These are phyloP conservation scores for Diachasma alloeum DNA, from an alignment of 1,140 invertebrate species.

Conservation along the genomic window DNA sequence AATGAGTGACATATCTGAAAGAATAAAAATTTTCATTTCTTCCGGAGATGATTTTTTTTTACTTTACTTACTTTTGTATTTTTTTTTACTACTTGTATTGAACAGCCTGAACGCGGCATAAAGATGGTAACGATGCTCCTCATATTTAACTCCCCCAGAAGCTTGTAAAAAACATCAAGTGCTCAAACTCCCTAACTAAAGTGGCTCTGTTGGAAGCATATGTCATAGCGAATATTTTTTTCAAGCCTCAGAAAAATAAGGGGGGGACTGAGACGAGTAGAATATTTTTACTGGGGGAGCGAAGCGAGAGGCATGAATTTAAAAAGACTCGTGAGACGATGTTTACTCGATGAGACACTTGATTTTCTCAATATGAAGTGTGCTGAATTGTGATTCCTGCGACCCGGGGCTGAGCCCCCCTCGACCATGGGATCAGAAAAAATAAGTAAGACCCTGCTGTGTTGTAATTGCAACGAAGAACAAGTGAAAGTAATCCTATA, in stretches of 20 bases:
- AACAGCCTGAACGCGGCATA: neutral
- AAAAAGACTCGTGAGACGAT: conserved; percentile 27
- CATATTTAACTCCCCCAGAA: neutral
- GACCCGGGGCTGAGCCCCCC: neutral
- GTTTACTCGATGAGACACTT: conserved; percentile 37
- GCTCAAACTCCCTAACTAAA: neutral
- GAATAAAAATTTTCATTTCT: too few relatives aligned
- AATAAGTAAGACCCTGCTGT: neutral
- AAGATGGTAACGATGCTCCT: neutral
- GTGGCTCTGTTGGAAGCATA: neutral
- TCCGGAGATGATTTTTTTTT: too few relatives aligned
- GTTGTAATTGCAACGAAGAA: neutral
- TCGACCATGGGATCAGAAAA: neutral
- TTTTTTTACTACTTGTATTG: neutral
- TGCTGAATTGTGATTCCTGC: neutral
- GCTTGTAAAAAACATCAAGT: neutral
- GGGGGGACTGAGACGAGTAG: neutral
- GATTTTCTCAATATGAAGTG: conserved; percentile 36
- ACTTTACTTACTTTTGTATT: too few relatives aligned
- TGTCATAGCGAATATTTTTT: neutral
- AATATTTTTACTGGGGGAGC: neutral
- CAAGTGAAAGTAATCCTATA: neutral
- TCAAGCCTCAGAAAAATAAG: neutral
- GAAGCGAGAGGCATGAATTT: neutral
- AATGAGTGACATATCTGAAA: too few relatives aligned